A percentile compares a stretch with the other conserved stretches of the same genome.
Evolutionary conservation across 1,140 invertebrate genomes (phyloP).

Genomic region (Drosophila mojavensis): DNA sequence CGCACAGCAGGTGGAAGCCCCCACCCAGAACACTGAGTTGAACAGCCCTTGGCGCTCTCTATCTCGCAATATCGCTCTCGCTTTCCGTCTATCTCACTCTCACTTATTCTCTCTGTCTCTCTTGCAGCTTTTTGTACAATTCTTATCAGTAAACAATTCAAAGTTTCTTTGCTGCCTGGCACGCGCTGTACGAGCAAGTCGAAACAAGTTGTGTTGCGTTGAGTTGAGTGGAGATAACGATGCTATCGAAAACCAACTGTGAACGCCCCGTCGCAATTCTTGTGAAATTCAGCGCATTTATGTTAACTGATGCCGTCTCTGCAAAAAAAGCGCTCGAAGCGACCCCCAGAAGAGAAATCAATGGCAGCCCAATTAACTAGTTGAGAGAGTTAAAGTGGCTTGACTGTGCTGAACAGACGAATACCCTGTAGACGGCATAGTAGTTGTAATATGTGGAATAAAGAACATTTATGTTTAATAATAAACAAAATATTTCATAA

Average conservation of each 20-base stretch:
- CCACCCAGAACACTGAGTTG: constrained; percentile 31
- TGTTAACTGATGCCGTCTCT: constrained; percentile 54
- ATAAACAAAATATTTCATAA: too few relatives aligned
- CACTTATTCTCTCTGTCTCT: neutral
- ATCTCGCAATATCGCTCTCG: neutral
- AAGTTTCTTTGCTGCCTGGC: constrained; percentile 13
- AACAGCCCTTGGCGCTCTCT: neutral
- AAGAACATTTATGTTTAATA: too few relatives aligned
- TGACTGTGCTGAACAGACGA: neutral
- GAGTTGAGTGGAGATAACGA: constrained; percentile 21
- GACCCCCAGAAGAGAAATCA: constrained; percentile 17
- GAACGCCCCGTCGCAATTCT: constrained; percentile 33
- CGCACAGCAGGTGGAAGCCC: constrained; percentile 33
- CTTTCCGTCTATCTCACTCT: too few relatives aligned
- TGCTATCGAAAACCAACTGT: constrained; percentile 20
- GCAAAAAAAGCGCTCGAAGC: neutral
- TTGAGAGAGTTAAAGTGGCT: neutral
- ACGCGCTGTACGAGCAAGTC: constrained; percentile 7
- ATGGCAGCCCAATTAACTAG: constrained; percentile 12
- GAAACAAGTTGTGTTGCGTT: neutral
- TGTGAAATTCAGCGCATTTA: constrained; percentile 69
- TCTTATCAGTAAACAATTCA: constrained; percentile 30
- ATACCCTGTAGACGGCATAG: neutral
- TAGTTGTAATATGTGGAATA: too few relatives aligned
- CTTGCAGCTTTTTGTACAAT: neutral